These are phyloP conservation scores for Cerastis leucographa DNA, from an alignment of 2,888 invertebrate genomes.

Conservation along the genomic window DNA sequence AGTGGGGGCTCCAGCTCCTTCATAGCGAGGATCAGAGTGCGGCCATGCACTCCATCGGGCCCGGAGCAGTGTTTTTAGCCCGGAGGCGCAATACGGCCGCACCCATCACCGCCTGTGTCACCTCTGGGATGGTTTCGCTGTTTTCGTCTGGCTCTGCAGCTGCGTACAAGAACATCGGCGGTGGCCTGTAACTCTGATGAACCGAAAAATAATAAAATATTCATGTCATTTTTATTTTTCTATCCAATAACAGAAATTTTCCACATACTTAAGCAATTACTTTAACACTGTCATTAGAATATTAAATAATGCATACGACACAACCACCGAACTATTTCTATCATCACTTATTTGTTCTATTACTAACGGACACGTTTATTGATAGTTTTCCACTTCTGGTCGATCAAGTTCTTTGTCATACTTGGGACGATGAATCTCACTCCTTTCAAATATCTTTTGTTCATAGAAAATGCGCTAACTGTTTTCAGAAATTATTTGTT, in stretches of 20 bases:
- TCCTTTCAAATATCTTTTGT: conserved; percentile 57
- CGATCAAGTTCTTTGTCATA: not conserved
- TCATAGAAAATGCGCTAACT: conserved; percentile 61
- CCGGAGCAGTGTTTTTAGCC: no score
- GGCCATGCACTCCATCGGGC: no score
- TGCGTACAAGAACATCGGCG: no score
- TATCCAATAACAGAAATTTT: conserved; percentile 4
- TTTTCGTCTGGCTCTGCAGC: no score
- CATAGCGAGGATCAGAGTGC: no score
- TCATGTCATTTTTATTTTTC: no score
- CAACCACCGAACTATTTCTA: not conserved
- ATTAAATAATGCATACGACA: conserved; percentile 36
- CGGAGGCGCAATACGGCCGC: no score
- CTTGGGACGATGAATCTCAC: conserved; percentile 43
- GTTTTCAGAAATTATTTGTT: conserved; percentile 64
- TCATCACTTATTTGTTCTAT: not conserved
- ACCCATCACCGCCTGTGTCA: no score
- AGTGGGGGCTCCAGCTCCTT: no score
- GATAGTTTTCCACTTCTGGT: not conserved
- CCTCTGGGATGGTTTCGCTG: no score
- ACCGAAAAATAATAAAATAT: no score
- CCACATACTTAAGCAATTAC: conserved; percentile 33
- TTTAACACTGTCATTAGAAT: conserved; percentile 32
- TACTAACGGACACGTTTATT: conserved; percentile 2
- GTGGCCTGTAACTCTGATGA: no score